phyloP scores from a whole-genome alignment of 2,113 vertebrate species.

The Muntiacus reevesi region DNA sequence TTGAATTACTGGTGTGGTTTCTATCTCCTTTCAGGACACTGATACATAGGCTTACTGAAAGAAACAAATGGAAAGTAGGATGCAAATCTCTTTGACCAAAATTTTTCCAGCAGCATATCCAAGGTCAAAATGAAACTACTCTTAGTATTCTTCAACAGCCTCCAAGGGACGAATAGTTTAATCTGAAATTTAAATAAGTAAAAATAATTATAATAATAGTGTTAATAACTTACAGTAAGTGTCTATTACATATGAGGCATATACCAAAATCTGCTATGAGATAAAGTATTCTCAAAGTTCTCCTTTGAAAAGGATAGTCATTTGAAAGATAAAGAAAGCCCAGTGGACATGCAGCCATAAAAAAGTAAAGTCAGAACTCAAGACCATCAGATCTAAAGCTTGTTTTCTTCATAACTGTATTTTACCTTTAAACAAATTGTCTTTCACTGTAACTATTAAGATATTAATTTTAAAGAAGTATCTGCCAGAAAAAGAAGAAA shows the following conservation, averaged over 20 bases:
- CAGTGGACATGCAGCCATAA: no score
- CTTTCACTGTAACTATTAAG: not conserved
- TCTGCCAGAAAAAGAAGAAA: not conserved
- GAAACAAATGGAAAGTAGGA: not conserved
- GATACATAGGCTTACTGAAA: not conserved
- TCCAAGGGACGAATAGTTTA: not conserved
- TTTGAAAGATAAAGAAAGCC: not conserved
- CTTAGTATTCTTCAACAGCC: not conserved
- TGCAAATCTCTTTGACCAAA: not conserved
- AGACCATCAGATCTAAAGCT: accelerated
- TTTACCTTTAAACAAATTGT: not conserved
- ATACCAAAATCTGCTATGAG: not conserved
- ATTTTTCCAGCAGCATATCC: not conserved
- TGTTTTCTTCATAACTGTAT: not conserved
- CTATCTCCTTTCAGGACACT: not conserved
- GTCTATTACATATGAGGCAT: not conserved
- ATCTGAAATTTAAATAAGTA: not conserved
- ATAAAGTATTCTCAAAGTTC: not conserved
- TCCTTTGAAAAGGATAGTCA: not conserved
- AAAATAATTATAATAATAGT: not conserved
- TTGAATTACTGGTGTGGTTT: not conserved
- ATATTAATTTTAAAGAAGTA: not conserved
- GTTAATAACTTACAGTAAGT: not conserved
- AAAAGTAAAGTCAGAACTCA: not conserved
- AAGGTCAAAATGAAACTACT: not conserved